Base-by-base conservation (phyloP, 2,113 vertebrate genomes). In the Paracanthobrama guichenoti region DNA sequence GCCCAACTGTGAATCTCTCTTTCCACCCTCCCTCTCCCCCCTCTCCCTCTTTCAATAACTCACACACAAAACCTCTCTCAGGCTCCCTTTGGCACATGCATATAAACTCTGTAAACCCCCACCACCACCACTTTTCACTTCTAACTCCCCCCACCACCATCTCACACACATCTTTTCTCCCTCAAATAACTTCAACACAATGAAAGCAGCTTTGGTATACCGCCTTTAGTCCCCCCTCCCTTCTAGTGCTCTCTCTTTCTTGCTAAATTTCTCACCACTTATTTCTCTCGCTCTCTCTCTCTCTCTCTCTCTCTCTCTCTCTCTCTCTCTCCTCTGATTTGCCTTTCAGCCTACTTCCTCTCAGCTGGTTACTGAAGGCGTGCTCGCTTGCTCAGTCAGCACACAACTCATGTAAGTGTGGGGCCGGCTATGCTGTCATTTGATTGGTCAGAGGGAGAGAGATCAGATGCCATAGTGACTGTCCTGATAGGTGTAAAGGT, bases 341-440 rank as follows among this genome's bases (percentile, higher is more conserved):
- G 62, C 81, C 76, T 90, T 87, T 88, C 86, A 90, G 87, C 89
- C 80, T 69, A 88, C 91, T 94, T 93, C 91, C 91, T 91, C 91
- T 91, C 93, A 94, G 93, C 93, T 95, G 93, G 92, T 93, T 91
- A 89, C 91, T 86, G 67, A 4, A 88, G 89, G 91, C 90, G 64
- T 92, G 92, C 80, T 81, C 48, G 90, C 92, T 92, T 92, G 92
- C 93, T 91, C 93, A 91, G 92, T 94, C 93, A 94, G 94, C 92
- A 94, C 86, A 90, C 91, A 93, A 89, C 89, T 90, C 93, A 92
- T 87, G 89, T 87, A 90, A 89, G 84, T 73, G 57, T 79, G 79
- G 79, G 35, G 77, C 46, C 55, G 42, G 53, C 57, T 31, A 69
- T 79, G 35, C 20, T 64, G 76, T 82, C 81, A 76, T 18, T 53